These are phyloP conservation scores for Neolamprologus sp. DNA, from an alignment of 2,113 vertebrate species.

Conservation along the genomic window DNA sequence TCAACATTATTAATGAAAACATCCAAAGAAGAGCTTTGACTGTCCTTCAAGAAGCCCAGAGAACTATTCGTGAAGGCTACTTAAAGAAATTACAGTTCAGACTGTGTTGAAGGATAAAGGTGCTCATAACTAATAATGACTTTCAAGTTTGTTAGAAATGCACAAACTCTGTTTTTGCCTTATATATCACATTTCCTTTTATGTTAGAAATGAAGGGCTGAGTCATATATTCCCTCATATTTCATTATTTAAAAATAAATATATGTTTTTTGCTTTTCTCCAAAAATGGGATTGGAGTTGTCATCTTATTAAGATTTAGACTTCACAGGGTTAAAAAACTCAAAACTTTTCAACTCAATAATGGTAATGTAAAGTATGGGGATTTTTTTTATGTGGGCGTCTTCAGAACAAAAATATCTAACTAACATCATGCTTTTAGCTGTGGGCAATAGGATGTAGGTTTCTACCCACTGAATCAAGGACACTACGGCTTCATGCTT, in stretches of 20 bases:
- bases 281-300: not conserved
- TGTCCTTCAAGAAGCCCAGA: not conserved
- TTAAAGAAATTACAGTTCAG: not conserved
- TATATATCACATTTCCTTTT: not conserved
- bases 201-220: not conserved
- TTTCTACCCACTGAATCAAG: not conserved
- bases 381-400: not conserved
- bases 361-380: not conserved
- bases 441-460: not conserved
- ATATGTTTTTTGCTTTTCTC: not conserved
- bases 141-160: not conserved
- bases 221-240: not conserved
- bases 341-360: not conserved
- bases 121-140: not conserved
- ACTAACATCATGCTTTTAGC: not conserved
- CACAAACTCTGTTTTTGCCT: not conserved
- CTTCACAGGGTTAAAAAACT: not conserved
- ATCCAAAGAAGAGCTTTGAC: not conserved
- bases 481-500: not conserved
- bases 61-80: not conserved
- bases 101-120: not conserved
- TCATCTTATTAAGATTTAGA: not conserved
- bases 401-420: not conserved
- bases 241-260: not conserved
- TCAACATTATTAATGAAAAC: not conserved